phyloP scores from a whole-genome alignment of 2,888 invertebrate species.

The Molanna angustata region DNA sequence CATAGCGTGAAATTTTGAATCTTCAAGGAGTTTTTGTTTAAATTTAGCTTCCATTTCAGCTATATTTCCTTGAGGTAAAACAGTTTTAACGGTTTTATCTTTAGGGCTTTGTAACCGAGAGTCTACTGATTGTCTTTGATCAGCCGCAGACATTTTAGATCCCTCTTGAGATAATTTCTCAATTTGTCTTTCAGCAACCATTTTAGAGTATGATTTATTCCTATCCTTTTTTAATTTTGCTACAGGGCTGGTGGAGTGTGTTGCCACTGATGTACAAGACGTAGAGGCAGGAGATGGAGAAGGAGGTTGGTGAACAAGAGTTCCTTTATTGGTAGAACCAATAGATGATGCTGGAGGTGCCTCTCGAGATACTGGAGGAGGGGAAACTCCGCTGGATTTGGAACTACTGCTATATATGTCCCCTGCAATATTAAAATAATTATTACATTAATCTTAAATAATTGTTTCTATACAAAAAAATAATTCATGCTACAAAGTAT shows the following conservation, averaged over 20 bases:
- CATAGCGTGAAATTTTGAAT: conserved; percentile 30
- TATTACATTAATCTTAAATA: not conserved
- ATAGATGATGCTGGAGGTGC: conserved; percentile 40
- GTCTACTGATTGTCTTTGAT: conserved; percentile 27
- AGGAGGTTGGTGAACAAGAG: conserved; percentile 46
- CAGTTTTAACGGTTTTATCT: conserved; percentile 34
- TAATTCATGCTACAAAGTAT: no score
- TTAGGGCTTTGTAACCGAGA: conserved; percentile 15
- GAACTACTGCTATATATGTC: not conserved
- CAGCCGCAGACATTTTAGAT: conserved; percentile 35
- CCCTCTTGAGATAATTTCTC: conserved; percentile 30
- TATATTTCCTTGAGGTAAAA: conserved; percentile 46
- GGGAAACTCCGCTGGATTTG: conserved; percentile 4
- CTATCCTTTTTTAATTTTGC: conserved; percentile 42
- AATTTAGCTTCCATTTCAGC: conserved; percentile 54
- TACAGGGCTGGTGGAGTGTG: conserved; percentile 44
- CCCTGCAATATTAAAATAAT: conserved; percentile 19
- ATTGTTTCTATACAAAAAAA: not conserved
- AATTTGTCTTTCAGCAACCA: conserved; percentile 49
- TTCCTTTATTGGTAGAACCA: conserved; percentile 70
- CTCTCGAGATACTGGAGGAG: conserved; percentile 35
- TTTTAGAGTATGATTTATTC: conserved; percentile 58
- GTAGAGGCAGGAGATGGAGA: conserved; percentile 35
- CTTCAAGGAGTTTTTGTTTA: conserved; percentile 57
- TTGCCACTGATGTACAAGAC: conserved; percentile 40